Evolutionary conservation across 2,113 vertebrate species (phyloP).

Genomic region (Leptosomus discolor): DNA sequence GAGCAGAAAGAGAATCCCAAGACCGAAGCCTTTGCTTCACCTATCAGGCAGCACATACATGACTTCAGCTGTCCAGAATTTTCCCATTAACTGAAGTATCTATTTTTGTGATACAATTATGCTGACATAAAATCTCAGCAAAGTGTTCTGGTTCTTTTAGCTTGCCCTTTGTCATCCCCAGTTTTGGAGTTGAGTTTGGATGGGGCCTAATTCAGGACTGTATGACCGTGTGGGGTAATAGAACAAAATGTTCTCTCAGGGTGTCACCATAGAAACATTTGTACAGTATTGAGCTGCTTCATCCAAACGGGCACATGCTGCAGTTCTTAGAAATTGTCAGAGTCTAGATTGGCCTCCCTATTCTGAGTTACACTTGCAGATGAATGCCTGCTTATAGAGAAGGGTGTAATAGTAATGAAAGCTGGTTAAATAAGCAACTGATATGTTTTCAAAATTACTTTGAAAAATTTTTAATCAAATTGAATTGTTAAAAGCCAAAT

Average conservation of each 20-base stretch:
- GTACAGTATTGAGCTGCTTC: neutral
- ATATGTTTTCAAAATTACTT: neutral
- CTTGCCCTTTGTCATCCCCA: neutral
- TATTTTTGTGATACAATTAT: neutral
- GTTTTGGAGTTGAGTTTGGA: neutral
- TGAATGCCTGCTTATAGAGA: neutral
- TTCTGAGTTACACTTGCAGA: neutral
- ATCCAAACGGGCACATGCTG: neutral
- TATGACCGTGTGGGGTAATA: neutral
- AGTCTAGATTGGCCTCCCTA: neutral
- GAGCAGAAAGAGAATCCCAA: neutral
- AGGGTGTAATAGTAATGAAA: neutral
- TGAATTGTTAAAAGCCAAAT: neutral
- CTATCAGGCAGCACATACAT: neutral
- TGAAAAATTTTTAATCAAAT: neutral
- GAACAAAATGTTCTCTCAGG: neutral
- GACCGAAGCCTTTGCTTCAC: neutral
- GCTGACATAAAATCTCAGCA: neutral
- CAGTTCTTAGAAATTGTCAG: neutral
- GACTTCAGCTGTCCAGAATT: neutral
- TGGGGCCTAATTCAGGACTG: neutral
- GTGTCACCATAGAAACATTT: conserved; percentile 17
- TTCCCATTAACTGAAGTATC: neutral
- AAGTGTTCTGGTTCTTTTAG: neutral
- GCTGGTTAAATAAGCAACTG: neutral